Evolutionary conservation across 1,140 invertebrate genomes (phyloP).

Genomic region (Glossosoma conforme): DNA sequence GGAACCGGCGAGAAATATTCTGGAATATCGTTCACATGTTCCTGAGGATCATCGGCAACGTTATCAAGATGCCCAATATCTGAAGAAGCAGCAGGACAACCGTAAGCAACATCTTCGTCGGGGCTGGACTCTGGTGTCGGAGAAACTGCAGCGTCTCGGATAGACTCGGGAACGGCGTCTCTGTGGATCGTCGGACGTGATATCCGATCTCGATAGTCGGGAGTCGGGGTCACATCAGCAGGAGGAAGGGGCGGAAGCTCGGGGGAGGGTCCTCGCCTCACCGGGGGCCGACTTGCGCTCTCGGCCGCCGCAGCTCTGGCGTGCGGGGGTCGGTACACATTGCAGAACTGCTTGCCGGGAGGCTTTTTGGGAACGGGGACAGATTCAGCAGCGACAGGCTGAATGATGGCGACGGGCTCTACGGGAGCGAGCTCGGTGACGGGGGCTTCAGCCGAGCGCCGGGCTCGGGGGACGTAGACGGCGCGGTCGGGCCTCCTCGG

Average conservation of each 20-base stretch:
- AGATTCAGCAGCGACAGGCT: neutral
- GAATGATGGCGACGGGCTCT: neutral
- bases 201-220: no score
- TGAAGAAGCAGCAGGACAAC: constrained; percentile 25
- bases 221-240: no score
- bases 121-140: neutral
- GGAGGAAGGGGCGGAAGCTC: no score
- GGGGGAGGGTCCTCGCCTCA: no score
- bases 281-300: constrained; percentile 35
- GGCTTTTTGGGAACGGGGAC: constrained; percentile 31
- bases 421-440: neutral
- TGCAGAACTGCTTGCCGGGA: constrained; percentile 44
- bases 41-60: constrained; percentile 24
- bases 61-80: constrained; percentile 24
- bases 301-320: constrained; percentile 25
- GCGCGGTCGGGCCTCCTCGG: constrained; percentile 67
- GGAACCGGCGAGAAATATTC: no score
- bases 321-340: constrained; percentile 48
- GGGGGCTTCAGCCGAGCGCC: constrained; percentile 51
- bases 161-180: no score
- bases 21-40: constrained; percentile 26
- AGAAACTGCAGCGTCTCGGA: no score
- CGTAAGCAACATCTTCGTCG: constrained; percentile 28
- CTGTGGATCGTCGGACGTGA: no score
- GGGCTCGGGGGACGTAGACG: constrained; percentile 69